Evolutionary conservation across 2,888 invertebrate genomes (phyloP).

Genomic region (Priocnemis perturbator): DNA sequence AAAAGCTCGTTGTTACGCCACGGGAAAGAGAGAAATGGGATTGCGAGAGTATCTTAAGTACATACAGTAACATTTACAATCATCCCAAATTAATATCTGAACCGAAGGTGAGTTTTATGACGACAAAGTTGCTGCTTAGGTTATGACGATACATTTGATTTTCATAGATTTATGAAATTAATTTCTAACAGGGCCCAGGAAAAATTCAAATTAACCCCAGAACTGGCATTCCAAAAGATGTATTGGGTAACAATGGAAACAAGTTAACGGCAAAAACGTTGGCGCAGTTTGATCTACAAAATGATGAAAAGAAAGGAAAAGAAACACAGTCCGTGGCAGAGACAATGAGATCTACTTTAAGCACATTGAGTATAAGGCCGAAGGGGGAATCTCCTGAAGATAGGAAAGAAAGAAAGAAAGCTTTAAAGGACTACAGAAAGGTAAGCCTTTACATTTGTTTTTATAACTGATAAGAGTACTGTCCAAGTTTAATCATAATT

Average conservation of each 20-base stretch:
- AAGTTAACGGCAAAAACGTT: conserved; percentile 84
- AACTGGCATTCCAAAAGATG: conserved; percentile 85
- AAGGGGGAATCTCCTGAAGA: conserved; percentile 89
- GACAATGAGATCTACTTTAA: conserved; percentile 82
- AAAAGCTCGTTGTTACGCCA: conserved; percentile 80
- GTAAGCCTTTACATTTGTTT: conserved; percentile 50
- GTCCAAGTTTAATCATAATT: not conserved
- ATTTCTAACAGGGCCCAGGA: conserved; percentile 73
- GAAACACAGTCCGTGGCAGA: conserved; percentile 80
- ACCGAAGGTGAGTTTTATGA: conserved; percentile 77
- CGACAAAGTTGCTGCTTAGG: not conserved
- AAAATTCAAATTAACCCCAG: conserved; percentile 84
- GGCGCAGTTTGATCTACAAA: conserved; percentile 80
- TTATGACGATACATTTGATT: not conserved
- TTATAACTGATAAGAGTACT: not conserved
- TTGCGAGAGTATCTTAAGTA: conserved; percentile 93
- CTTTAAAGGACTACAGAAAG: conserved; percentile 85
- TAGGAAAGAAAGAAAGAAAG: conserved; percentile 84
- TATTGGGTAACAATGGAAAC: conserved; percentile 77
- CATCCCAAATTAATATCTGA: conserved; percentile 92
- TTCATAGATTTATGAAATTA: not conserved
- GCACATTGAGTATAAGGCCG: conserved; percentile 82
- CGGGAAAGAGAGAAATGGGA: conserved; percentile 87
- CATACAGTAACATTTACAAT: conserved; percentile 94
- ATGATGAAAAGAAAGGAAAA: conserved; percentile 61